Evolutionary conservation across 2,113 vertebrate genomes (phyloP).

Genomic region (Colinus virginianus): DNA sequence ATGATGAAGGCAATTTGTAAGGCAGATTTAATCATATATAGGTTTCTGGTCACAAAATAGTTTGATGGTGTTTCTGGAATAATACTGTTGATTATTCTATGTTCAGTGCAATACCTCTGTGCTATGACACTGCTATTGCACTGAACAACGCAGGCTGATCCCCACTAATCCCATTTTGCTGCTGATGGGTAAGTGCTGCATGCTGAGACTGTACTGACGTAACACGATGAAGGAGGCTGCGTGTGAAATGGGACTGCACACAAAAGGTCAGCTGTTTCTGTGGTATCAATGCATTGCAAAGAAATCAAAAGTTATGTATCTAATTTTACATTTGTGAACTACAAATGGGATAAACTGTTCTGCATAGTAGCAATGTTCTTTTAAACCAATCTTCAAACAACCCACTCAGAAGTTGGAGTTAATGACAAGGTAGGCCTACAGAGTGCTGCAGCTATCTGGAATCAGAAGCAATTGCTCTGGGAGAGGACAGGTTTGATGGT

Average conservation of each 20-base stretch:
- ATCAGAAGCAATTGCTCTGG: neutral
- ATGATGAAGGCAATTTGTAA: neutral
- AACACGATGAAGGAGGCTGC: constrained; percentile 4
- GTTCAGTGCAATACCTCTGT: neutral
- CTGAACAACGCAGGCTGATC: constrained; percentile 1
- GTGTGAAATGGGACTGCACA: constrained; percentile 29
- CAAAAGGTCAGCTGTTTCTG: constrained; percentile 34
- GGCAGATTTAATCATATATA: neutral
- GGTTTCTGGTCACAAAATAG: constrained; percentile 15
- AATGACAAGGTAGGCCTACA: neutral
- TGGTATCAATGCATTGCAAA: neutral
- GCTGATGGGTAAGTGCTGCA: constrained; percentile 29
- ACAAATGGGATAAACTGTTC: constrained; percentile 16
- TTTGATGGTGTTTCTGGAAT: neutral
- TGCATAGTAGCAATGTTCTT: neutral
- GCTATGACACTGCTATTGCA: neutral
- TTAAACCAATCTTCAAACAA: neutral
- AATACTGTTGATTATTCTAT: neutral
- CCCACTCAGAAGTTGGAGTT: constrained; percentile 3
- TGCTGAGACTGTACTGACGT: constrained; percentile 36
- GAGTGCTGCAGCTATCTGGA: neutral
- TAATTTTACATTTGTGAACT: constrained; percentile 9
- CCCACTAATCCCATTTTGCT: constrained; percentile 61
- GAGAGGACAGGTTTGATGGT: neutral
- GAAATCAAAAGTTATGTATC: neutral